phyloP scores from a whole-genome alignment of 2,888 invertebrate species.

The Petrolisthes manimaculis region DNA sequence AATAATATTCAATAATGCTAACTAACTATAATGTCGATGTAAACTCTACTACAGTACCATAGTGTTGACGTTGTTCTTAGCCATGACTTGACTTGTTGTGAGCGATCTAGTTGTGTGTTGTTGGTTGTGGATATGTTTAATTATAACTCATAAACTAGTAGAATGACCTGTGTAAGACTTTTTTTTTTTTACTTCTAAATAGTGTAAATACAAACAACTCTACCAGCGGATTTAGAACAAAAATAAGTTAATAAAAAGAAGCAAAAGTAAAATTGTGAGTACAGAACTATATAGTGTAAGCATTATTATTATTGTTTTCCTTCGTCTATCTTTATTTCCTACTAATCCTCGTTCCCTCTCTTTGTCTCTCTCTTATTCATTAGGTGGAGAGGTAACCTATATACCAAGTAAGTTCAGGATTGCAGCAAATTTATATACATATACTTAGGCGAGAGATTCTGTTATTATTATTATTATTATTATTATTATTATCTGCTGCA shows the following conservation, averaged over 20 bases:
- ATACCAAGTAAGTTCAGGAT: conserved; percentile 58
- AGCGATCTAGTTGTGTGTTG: conserved; percentile 32
- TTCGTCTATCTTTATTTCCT: conserved; percentile 39
- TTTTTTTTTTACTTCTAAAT: neutral
- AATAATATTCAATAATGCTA: conserved; percentile 8
- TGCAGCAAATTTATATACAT: conserved; percentile 19
- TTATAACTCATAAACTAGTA: conserved; percentile 10
- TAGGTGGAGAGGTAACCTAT: conserved; percentile 61
- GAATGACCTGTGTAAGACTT: conserved; percentile 2
- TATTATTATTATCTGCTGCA: conserved; percentile 35
- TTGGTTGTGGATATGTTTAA: conserved; percentile 19
- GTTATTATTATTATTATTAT: neutral
- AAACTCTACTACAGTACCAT: conserved; percentile 12
- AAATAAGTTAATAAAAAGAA: neutral
- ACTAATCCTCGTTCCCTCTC: conserved; percentile 55
- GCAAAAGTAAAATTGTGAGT: conserved; percentile 1
- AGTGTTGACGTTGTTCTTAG: conserved; percentile 30
- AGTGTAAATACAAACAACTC: conserved; percentile 4
- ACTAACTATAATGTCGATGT: conserved; percentile 17
- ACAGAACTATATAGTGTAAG: conserved; percentile 24
- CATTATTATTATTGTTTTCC: conserved; percentile 13
- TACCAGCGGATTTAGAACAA: conserved; percentile 16
- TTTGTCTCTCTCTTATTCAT: conserved; percentile 49
- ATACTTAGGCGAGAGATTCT: conserved; percentile 4
- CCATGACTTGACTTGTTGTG: conserved; percentile 27